A percentile compares a stretch with the other conserved stretches of the same genome.
phyloP scores from a whole-genome alignment of 2,113 vertebrate genomes.

The Bungarus multicinctus region DNA sequence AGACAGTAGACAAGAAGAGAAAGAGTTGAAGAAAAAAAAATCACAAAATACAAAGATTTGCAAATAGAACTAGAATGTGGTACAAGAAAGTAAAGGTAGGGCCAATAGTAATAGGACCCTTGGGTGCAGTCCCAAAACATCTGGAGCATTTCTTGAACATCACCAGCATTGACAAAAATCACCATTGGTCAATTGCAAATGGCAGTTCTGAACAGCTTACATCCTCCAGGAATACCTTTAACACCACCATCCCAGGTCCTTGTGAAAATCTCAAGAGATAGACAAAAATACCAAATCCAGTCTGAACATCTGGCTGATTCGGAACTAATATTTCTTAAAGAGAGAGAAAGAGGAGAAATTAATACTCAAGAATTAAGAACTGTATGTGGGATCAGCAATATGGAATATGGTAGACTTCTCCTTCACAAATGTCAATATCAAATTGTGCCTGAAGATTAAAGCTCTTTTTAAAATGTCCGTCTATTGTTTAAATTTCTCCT shows the following conservation, averaged over 20 bases:
- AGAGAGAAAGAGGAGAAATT: background rate
- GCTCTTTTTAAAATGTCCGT: constrained; percentile 5
- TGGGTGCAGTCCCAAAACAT: background rate
- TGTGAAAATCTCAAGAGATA: background rate
- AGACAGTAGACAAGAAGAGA: background rate
- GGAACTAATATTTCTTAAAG: background rate
- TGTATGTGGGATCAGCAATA: background rate
- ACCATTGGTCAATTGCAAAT: background rate
- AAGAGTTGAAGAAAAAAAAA: background rate
- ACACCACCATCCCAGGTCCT: background rate
- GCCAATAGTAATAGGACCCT: background rate
- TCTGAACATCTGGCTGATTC: background rate
- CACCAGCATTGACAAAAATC: background rate
- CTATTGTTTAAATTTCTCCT: background rate
- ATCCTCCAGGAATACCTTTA: background rate
- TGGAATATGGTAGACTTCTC: background rate
- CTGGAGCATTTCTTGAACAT: background rate
- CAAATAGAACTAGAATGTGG: background rate
- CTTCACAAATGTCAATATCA: background rate
- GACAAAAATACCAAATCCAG: background rate
- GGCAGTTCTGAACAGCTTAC: background rate
- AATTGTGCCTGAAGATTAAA: background rate
- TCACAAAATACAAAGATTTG: background rate
- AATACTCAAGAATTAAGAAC: constrained; percentile 19
- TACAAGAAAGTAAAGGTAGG: background rate